Evolutionary conservation across 2,888 invertebrate genomes (phyloP).

Genomic region (Thymelicus lineola): DNA sequence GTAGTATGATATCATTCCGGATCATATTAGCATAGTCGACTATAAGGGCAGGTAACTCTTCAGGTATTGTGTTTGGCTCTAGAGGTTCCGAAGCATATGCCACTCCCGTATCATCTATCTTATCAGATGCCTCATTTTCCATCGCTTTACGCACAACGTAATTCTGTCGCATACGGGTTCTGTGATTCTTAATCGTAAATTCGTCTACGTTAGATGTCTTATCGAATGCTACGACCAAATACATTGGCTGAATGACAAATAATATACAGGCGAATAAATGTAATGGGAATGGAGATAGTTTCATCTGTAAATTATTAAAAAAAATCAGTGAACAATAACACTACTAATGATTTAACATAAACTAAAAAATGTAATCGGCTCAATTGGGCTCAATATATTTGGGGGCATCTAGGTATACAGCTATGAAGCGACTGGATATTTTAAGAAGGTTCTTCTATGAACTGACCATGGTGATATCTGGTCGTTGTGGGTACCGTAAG

Average conservation of each 20-base stretch:
- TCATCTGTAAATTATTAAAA: slow-evolving; percentile 56
- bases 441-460: neutral
- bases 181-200: slow-evolving; percentile 64
- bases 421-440: too few relatives aligned
- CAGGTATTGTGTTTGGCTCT: slow-evolving; percentile 56
- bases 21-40: slow-evolving; percentile 77
- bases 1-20: slow-evolving; percentile 69
- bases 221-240: slow-evolving; percentile 62
- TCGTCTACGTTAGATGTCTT: slow-evolving; percentile 59
- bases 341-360: too few relatives aligned
- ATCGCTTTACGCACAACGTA: slow-evolving; percentile 61
- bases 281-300: slow-evolving; percentile 52
- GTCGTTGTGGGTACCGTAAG: slow-evolving; percentile 44
- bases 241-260: slow-evolving; percentile 57
- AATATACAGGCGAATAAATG: slow-evolving; percentile 59
- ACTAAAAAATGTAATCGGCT: too few relatives aligned
- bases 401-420: too few relatives aligned
- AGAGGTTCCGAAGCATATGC: slow-evolving; percentile 54
- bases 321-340: too few relatives aligned
- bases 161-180: slow-evolving; percentile 66
- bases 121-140: slow-evolving; percentile 57
- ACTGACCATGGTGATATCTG: slow-evolving; percentile 63
- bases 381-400: too few relatives aligned
- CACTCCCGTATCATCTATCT: slow-evolving; percentile 54
- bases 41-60: slow-evolving; percentile 68